Conservation (phyloP, 2,888 invertebrate species). For the Alsophila aescularia region DNA sequence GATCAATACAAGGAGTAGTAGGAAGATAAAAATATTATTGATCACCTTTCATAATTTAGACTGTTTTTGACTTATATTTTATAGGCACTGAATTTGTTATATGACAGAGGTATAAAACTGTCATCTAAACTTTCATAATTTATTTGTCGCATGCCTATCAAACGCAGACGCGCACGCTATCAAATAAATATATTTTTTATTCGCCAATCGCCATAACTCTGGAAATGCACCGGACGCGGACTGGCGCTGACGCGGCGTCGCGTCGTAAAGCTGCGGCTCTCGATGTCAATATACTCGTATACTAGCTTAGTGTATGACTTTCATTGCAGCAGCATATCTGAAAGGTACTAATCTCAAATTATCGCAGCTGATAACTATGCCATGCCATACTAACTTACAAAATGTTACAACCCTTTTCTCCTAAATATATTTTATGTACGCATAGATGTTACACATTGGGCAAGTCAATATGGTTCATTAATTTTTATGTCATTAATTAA, state of each 20-base stretch:
- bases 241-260: slow-evolving; percentile 29
- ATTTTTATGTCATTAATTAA: too few species aligned
- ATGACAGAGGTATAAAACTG: slow-evolving; percentile 20
- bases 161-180: slow-evolving; percentile 31
- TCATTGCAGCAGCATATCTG: too few species aligned
- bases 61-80: slow-evolving; percentile 11
- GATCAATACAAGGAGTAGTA: too few species aligned
- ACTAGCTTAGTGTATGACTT: too few species aligned
- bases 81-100: slow-evolving; percentile 20
- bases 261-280: slow-evolving; percentile 22
- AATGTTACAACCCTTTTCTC: too few species aligned
- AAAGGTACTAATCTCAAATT: too few species aligned
- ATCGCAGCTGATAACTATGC: too few species aligned
- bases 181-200: slow-evolving; percentile 36
- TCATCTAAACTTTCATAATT: slow-evolving; percentile 27
- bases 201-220: slow-evolving; percentile 27
- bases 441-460: too few species aligned
- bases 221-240: slow-evolving; percentile 26
- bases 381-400: too few species aligned
- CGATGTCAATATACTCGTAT: neutral
- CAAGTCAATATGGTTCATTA: too few species aligned
- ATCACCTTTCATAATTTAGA: neutral
- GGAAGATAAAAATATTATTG: neutral
- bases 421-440: too few species aligned
- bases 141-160: slow-evolving; percentile 36